Evolutionary conservation across 2,888 invertebrate species (phyloP).

Genomic region (Nomada ruficornis): DNA sequence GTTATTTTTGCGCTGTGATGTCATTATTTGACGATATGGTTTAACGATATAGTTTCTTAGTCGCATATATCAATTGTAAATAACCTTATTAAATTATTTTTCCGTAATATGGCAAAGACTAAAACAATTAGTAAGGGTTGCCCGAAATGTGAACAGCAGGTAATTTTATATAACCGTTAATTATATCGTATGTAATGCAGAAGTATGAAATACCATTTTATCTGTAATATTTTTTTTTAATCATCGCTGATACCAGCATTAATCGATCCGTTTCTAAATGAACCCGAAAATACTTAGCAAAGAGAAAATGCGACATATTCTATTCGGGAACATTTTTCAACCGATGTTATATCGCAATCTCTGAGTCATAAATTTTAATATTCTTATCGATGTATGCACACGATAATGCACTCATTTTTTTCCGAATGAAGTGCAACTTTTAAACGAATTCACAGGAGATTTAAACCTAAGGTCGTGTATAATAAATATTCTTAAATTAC

Average conservation of each 20-base stretch:
- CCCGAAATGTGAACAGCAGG: slow-evolving; percentile 92
- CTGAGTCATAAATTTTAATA: background rate
- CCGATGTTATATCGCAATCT: slow-evolving; percentile 7
- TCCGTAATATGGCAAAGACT: slow-evolving; percentile 86
- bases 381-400: slow-evolving; percentile 1
- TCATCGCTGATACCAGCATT: background rate
- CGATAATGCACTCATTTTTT: background rate
- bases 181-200: background rate
- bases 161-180: slow-evolving; percentile 74
- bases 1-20: slow-evolving; percentile 47
- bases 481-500: background rate
- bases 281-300: background rate
- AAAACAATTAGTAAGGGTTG: slow-evolving; percentile 91
- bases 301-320: background rate
- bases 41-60: slow-evolving; percentile 44
- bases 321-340: background rate
- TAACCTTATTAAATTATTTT: slow-evolving; percentile 54
- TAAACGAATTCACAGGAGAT: background rate
- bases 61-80: slow-evolving; percentile 47
- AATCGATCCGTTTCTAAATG: background rate
- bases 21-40: slow-evolving; percentile 42
- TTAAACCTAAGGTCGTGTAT: background rate
- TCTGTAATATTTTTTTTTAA: slow-evolving; percentile 3
- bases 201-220: background rate
- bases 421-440: background rate